Percentiles rank a stretch among this genome's conserved stretches.
Evolutionary conservation across 2,888 invertebrate species (phyloP).

Genomic region (Timema cristinae): DNA sequence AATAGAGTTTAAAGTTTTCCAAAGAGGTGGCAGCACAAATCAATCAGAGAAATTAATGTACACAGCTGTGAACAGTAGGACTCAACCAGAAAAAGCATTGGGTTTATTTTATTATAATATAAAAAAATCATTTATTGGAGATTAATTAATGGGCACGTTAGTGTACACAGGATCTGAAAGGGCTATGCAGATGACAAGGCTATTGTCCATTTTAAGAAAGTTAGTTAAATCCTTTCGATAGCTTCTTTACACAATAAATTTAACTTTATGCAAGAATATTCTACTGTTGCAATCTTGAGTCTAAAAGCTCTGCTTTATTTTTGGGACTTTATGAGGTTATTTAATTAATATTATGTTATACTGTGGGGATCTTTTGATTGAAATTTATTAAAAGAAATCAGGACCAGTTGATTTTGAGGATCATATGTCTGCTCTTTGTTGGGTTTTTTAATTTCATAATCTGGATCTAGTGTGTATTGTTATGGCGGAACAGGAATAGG

Average conservation of each 20-base stretch:
- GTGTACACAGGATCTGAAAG: too few species aligned
- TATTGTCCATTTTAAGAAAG: background rate
- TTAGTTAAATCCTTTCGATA: background rate
- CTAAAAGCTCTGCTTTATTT: conserved; percentile 12
- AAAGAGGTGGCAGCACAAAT: too few species aligned
- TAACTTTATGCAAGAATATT: background rate
- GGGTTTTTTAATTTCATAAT: background rate
- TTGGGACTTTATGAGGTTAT: background rate
- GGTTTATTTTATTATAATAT: too few species aligned
- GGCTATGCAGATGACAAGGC: background rate
- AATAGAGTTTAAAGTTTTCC: too few species aligned
- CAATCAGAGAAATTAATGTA: too few species aligned
- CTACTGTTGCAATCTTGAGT: background rate
- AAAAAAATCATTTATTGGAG: too few species aligned
- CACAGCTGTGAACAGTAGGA: too few species aligned
- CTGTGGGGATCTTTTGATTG: background rate
- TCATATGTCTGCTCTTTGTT: background rate
- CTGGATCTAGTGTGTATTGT: background rate
- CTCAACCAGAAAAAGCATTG: too few species aligned
- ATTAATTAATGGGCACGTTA: too few species aligned
- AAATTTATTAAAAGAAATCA: background rate
- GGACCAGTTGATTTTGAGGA: conserved; percentile 3
- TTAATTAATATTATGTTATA: background rate
- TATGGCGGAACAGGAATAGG: conserved; percentile 1
- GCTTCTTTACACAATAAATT: background rate